Evolutionary conservation across 2,113 vertebrate species (phyloP), one percentile per base, ranked within the genome.

Genomic region (Amblyornis subalaris): DNA sequence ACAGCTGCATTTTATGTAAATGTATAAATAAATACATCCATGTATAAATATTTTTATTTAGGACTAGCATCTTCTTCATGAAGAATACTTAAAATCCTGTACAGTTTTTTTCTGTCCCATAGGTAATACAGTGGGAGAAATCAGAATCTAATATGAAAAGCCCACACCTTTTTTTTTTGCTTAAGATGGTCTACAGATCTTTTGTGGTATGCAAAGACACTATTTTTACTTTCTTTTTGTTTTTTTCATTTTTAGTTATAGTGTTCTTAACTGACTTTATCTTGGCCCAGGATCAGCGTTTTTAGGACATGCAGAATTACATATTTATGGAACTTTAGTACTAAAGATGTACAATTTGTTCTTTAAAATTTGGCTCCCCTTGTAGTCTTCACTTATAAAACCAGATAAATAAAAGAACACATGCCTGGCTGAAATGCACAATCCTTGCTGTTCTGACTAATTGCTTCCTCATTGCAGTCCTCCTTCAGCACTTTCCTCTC

Each of bases 321-420:
- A 26, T 95, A 93, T 89, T 93, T 93, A 74, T 93, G 80, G 75
- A 94, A 88, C n/a, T 78, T 83, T 72, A 85, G 44, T 82, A 89
- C 77, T 92, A 51, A 87, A 89, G 75, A 91, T 62, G 81, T 92
- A 95, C 93, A 90, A 53, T 76, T 94, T 94, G 90, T 96, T 95
- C 96, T 89, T 92, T 94, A 94, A 38, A 85, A 79, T 96, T 93
- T 94, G 72, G 62, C 78, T 92, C 0, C n/a, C 42, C 36, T 95
- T 84, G 12, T 78, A 64, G 28, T 67, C 48, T 95, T 81, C 62
- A 70, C 51, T 92, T 95, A 74, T 40, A 88, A 87, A 83, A 45
- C 26, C 69, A 94, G 29, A 86, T 19, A 85, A 93, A 89, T 88
- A 88, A 74, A 92, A 69, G 78, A 95, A 58, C 84, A 95, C 44